Evolutionary conservation across 2,888 invertebrate species (phyloP), one percentile per base, ranked within the genome.

Genomic region (Hyalella azteca): DNA sequence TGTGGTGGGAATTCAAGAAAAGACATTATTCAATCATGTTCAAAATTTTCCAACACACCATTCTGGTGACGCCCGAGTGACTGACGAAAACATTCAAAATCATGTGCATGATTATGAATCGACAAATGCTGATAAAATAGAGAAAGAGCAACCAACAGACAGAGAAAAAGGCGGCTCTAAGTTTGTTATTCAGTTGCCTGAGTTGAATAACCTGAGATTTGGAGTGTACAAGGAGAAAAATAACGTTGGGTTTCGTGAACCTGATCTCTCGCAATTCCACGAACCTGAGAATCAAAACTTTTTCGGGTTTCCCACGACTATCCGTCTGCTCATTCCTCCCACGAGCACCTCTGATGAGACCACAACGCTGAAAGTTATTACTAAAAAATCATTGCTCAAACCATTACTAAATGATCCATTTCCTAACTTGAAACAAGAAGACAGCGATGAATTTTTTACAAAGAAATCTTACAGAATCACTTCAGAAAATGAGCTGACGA

Each of bases 281-380:
- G 66, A 66, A 19, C 36, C 66, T 2, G 36, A 36, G 26, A 66
- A 19, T 66, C 66, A 36, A 19, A 36, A 15, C 29, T 32, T 36
- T 19, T 66, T 66, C 36, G 66, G 66, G 7, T 66, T 66, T 19
- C 66, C 66, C 15, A 66, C 66, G 2, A 66, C 66, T 3, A 66
- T 66, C 13, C 66, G 36, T 0, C 66, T 66, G 3, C 66, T 66
- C 4, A 66, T 66, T 4, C 66, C 66, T 1, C 66, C 66, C 7
- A 66, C 66, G 2, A 32, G 36, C 19, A 36, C 19, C 36, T n/a
- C 66, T 19, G 36, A 36, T 7, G 66, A 66, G 36, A 66, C 66
- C 19, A 66, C 66, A 11, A 66, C 66, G 5, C 36, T 66, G 1
- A 15, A 36, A 13, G 66, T 39, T 19, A 19, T 66, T 15, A 66